Base-by-base conservation (phyloP, 1,140 invertebrate species). In the Archivesica marissinica region DNA sequence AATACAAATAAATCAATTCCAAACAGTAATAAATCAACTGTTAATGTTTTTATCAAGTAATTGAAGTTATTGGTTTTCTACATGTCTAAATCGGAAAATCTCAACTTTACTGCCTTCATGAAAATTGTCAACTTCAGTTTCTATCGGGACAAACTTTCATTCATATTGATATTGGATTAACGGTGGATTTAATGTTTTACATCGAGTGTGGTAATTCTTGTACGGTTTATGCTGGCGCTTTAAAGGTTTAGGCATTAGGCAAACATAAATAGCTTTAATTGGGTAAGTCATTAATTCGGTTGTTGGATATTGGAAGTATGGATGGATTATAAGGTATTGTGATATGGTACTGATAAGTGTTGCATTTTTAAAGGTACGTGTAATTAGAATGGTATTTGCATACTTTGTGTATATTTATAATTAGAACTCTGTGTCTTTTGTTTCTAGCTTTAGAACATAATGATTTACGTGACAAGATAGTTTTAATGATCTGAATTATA, bases 251-350 rank as follows among this genome's bases (percentile, higher is more conserved):
- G 17, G 54, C 33, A 28, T 59, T 17, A 59, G 54, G 13, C 30
- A 64, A 64, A 64, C 30, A 33, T 64, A 35, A 35, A 17, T 59
- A 28, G 33, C n/a, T 35, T 4, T 64, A 7, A 64, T 64, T 17
- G 38, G 59, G 30, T n/a, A 4, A 35, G 9, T 0, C n/a, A 35
- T 33, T 64, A 64, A 64, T 35, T 15, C 30, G 15, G 38, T 64
- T 64, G 59, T 64, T 64, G 20, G 59, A 15, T 64, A 64, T 64
- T 64, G 33, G 30, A 35, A 35, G 59, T 35, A 64, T 64, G 23
- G n/a, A 64, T 3, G 59, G 59, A 64, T 64, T 64, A 64, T 13
- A 52, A 17, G 17, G 17, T 11, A 17, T n/a, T n/a, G n/a, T n/a
- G n/a, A n/a, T n/a, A n/a, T n/a, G n/a, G n/a, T n/a, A n/a, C n/a